Base-by-base conservation (phyloP, 2,888 invertebrate species). In the Tuberolachnus salignus region DNA sequence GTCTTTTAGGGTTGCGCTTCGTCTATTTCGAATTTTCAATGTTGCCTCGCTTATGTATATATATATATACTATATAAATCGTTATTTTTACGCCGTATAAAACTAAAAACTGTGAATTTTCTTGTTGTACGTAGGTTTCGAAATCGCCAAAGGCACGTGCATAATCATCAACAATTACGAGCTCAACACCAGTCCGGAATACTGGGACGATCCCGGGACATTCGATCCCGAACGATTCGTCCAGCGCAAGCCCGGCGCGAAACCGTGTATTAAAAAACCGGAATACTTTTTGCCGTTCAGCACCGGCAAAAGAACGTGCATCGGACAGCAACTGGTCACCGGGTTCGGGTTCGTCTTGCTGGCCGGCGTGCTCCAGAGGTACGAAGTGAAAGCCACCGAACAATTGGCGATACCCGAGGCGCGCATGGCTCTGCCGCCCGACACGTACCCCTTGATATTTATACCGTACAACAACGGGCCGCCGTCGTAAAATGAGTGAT, bases 121-220 rank as follows among this genome's bases (percentile, higher is more conserved):
- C n/a, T 34, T 19, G n/a, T 63, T 42, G n/a, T 53, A 14, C 19
- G 78, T 74, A 86, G 94, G 92, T 0, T 92, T 89, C 83, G 88
- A 89, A 0, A 89, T 95, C 0, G 89, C 90, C 69, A 92, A 92
- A 84, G 94, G 92, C 0, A 93, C 94, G 0, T 88, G 94, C 73
- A 89, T 95, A 0, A 92, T 95, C 84, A 90, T 95, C 34, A 95
- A 95, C 84, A 95, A 94, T 84, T 93, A 92, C 84, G 90, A 91
- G 82, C 84, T 95, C 21, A 95, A 95, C 84, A 89, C 89, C 46
- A 92, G 92, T 21, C 87, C 89, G 0, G 87, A 89, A 49, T 91
- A 92, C 82, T 95, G 94, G 94, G 87, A 87, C 0, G 86, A 90
- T 1, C 92, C 94, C 0, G 86, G 89, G 3, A 86, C 88, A 82